phyloP scores from a whole-genome alignment of 2,797 vertebrate genomes.

The Rhynchonycteris naso region DNA sequence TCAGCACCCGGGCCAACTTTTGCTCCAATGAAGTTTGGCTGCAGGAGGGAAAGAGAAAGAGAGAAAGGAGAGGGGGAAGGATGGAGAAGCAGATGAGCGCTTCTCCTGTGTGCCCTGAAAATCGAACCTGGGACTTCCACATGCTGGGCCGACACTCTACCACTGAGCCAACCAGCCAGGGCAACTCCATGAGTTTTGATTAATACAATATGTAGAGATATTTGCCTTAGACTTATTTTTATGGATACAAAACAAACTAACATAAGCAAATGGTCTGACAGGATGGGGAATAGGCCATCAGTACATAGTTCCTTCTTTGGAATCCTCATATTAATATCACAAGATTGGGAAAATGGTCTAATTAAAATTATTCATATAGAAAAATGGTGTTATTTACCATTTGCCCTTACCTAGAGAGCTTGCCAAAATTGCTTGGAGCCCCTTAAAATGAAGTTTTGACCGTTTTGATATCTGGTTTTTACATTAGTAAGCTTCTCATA shows the following conservation, averaged over 20 bases:
- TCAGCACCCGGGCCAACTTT: no score
- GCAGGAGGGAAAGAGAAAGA: no score
- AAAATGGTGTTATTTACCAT: background rate
- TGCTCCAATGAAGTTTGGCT: no score
- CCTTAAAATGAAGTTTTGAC: constrained; percentile 17
- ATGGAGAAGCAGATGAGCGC: no score
- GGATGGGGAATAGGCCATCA: background rate
- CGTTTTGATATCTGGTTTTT: background rate
- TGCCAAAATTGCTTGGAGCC: constrained; percentile 21
- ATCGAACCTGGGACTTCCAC: no score
- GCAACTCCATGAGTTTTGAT: background rate
- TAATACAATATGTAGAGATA: background rate
- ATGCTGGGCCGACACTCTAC: no score
- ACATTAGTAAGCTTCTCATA: background rate
- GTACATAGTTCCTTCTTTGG: background rate
- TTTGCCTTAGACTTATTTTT: background rate
- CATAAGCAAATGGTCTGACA: background rate
- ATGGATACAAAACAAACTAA: background rate
- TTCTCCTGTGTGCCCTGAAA: no score
- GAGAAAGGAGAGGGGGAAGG: no score
- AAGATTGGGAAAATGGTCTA: background rate
- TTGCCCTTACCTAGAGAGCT: background rate
- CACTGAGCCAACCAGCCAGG: no score
- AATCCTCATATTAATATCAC: background rate
- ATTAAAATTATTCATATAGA: background rate